These are phyloP conservation scores for Hylaeus volcanicus DNA, from an alignment of 1,140 invertebrate genomes.

Conservation along the genomic window DNA sequence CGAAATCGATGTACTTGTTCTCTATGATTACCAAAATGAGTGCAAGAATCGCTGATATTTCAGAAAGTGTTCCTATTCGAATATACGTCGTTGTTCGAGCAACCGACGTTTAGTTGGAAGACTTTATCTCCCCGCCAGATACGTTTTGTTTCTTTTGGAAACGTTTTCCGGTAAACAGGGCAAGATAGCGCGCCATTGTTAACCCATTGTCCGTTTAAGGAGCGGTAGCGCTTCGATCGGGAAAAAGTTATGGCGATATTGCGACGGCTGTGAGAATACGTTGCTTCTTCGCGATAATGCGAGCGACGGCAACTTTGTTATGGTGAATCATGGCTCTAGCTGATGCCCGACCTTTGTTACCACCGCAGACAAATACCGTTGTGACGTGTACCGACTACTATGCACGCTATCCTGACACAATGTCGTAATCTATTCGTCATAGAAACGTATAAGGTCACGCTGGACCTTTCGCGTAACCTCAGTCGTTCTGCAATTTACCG, in stretches of 20 bases:
- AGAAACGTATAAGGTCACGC: constrained; percentile 3
- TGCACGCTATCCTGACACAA: constrained; percentile 14
- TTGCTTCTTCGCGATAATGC: background rate
- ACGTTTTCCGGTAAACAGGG: background rate
- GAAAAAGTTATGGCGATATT: background rate
- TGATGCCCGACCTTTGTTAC: constrained; percentile 40
- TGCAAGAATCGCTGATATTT: too few species aligned
- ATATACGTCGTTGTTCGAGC: background rate
- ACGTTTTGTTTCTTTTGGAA: background rate
- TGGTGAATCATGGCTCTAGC: constrained; percentile 37
- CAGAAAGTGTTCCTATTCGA: background rate
- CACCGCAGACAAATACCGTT: constrained; percentile 25
- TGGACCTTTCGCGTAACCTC: background rate
- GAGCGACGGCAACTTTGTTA: background rate
- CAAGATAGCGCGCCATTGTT: background rate
- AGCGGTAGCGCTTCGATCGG: background rate
- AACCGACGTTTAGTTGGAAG: background rate
- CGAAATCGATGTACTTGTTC: too few species aligned
- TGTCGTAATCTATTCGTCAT: constrained; percentile 49
- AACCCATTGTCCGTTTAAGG: background rate
- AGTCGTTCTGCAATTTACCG: background rate
- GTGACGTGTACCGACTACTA: constrained; percentile 31
- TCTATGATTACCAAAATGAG: too few species aligned
- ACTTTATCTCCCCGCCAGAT: background rate
- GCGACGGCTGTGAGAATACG: too few species aligned